Evolutionary conservation across 1,140 invertebrate genomes (phyloP).

Genomic region (Papilio aristodemus): DNA sequence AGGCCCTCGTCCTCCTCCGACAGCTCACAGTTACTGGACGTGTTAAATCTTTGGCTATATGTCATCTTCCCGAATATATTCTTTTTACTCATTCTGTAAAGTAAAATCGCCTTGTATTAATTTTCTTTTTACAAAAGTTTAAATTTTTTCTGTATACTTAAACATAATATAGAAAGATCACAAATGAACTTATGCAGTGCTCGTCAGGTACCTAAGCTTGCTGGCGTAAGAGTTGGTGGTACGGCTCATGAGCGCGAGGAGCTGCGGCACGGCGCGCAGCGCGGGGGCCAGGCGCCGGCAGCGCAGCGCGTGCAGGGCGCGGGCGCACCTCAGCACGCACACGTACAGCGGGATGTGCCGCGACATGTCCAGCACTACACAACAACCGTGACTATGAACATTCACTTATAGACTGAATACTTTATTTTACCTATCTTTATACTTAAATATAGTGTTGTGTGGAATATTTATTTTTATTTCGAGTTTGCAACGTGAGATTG

Average conservation of each 20-base stretch:
- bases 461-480: too few species aligned
- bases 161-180: too few species aligned
- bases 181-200: too few species aligned
- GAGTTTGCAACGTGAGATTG: too few species aligned
- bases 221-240: constrained; percentile 95
- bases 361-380: constrained; percentile 93
- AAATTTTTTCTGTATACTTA: too few species aligned
- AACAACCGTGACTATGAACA: background rate
- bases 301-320: constrained; percentile 83
- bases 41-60: constrained; percentile 76
- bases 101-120: too few species aligned
- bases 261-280: constrained; percentile 78
- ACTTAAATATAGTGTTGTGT: too few species aligned
- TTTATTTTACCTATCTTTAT: too few species aligned
- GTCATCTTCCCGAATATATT: constrained; percentile 79
- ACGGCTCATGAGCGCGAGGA: constrained; percentile 92
- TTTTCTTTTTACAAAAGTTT: too few species aligned
- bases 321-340: constrained; percentile 89
- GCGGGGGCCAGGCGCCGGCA: constrained; percentile 63
- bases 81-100: constrained; percentile 81
- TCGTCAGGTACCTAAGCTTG: constrained; percentile 88
- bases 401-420: too few species aligned
- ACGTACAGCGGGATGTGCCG: constrained; percentile 95
- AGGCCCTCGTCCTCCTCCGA: constrained; percentile 93
- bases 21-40: constrained; percentile 82